phyloP scores from a whole-genome alignment of 2,797 vertebrate species.

The Argyrosomus regius region DNA sequence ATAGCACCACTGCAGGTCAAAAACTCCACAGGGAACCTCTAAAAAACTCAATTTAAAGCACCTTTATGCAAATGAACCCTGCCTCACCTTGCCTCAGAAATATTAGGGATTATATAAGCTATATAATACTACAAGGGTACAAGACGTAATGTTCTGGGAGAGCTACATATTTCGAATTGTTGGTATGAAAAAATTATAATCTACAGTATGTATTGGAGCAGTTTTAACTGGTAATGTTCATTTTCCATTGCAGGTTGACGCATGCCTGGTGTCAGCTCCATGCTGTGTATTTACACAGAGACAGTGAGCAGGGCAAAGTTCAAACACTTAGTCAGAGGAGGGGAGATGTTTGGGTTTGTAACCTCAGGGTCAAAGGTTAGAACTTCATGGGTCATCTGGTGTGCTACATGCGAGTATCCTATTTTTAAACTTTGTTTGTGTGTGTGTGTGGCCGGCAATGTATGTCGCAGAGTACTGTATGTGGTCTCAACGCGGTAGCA shows the following conservation, averaged over 20 bases:
- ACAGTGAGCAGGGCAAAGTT: constrained; percentile 53
- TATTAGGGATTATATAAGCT: neutral
- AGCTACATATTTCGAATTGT: neutral
- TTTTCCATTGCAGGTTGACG: constrained; percentile 7
- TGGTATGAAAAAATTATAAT: too few species aligned
- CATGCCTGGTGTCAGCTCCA: constrained; percentile 14
- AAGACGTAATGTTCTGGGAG: neutral
- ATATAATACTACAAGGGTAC: neutral
- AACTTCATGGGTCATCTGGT: neutral
- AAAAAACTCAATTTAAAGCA: too few species aligned
- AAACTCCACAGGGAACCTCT: too few species aligned
- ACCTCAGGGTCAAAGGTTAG: constrained; percentile 47
- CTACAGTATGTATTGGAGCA: neutral
- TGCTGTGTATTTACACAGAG: constrained; percentile 45
- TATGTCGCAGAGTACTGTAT: constrained; percentile 14
- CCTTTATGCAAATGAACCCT: neutral
- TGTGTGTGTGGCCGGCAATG: constrained; percentile 3
- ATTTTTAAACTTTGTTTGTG: constrained; percentile 34
- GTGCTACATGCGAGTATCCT: constrained; percentile 1
- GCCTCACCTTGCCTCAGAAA: too few species aligned
- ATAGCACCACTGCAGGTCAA: too few species aligned
- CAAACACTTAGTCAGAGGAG: constrained; percentile 30
- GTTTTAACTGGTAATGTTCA: neutral
- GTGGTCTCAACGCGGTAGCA: constrained; percentile 7
- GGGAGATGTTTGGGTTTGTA: constrained; percentile 11